Conservation (phyloP, 2,888 invertebrate genomes). For the Agriotes lineatus region DNA sequence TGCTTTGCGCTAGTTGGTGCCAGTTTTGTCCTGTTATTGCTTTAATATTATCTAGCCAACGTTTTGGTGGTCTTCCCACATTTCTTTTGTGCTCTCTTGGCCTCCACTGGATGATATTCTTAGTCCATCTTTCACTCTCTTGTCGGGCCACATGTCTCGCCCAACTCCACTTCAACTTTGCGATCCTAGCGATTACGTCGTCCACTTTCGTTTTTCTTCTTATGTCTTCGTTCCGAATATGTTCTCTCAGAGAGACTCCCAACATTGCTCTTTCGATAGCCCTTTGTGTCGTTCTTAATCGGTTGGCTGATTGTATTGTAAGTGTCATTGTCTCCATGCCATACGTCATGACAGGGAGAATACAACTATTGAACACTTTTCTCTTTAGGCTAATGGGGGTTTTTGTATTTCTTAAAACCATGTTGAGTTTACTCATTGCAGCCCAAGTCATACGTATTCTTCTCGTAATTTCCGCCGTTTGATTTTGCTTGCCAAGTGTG, state of each 20-base stretch:
- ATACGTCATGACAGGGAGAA: no score
- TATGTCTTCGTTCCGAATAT: not conserved
- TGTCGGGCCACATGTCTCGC: not conserved
- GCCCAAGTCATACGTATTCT: no score
- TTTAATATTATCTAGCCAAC: not conserved
- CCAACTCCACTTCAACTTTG: not conserved
- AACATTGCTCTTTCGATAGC: no score
- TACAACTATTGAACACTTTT: no score
- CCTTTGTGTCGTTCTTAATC: not conserved
- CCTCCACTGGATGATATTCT: not conserved
- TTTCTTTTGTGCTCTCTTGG: not conserved
- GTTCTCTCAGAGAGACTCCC: not conserved
- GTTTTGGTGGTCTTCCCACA: not conserved
- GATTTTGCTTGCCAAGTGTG: no score
- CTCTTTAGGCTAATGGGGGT: no score
- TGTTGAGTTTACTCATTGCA: no score
- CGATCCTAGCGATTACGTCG: not conserved
- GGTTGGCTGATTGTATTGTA: no score
- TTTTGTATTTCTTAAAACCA: no score
- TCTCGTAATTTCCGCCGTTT: no score
- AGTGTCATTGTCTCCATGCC: no score
- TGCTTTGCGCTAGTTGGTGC: no score
- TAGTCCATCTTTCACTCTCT: not conserved
- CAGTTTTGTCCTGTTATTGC: not conserved
- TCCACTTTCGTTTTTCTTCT: not conserved